Conservation (phyloP, 2,888 invertebrate genomes). For the Nemotelus nigrinus region DNA sequence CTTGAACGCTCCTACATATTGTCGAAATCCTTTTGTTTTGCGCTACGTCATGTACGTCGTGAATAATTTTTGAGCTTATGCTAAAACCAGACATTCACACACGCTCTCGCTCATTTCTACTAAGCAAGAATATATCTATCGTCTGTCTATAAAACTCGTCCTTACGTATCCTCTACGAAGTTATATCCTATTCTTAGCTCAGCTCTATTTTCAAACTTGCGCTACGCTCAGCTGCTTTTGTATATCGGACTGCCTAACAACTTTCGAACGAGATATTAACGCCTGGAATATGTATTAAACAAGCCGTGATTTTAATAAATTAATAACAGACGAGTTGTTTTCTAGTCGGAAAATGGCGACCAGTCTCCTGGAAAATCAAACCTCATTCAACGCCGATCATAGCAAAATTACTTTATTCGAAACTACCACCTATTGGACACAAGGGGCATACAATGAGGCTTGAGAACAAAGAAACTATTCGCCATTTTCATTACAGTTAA, state of each 20-base stretch:
- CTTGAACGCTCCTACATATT: too few relatives aligned
- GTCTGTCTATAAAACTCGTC: conserved; percentile 47
- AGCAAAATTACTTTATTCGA: too few relatives aligned
- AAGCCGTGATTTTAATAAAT: too few relatives aligned
- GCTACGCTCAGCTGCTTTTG: conserved; percentile 57
- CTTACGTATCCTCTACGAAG: conserved; percentile 33
- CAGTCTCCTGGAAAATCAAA: too few relatives aligned
- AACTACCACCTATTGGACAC: too few relatives aligned
- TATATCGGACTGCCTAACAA: conserved; percentile 52
- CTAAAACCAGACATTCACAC: conserved; percentile 63
- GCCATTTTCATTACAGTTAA: conserved; percentile 12
- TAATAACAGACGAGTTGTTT: too few relatives aligned
- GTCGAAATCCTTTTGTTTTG: too few relatives aligned
- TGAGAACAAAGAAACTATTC: conserved; percentile 26
- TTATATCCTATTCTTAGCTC: conserved; percentile 54
- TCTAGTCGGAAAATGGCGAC: too few relatives aligned
- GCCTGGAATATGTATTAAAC: conserved; percentile 16
- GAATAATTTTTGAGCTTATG: neutral
- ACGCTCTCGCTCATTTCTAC: conserved; percentile 65
- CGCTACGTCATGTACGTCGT: too few relatives aligned
- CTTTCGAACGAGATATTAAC: conserved; percentile 49
- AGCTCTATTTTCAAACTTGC: conserved; percentile 54
- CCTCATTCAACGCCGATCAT: too few relatives aligned
- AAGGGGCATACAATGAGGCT: too few relatives aligned
- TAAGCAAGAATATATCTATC: conserved; percentile 47